Conservation (phyloP, 2,797 vertebrate genomes). For the Okamejei kenojei region DNA sequence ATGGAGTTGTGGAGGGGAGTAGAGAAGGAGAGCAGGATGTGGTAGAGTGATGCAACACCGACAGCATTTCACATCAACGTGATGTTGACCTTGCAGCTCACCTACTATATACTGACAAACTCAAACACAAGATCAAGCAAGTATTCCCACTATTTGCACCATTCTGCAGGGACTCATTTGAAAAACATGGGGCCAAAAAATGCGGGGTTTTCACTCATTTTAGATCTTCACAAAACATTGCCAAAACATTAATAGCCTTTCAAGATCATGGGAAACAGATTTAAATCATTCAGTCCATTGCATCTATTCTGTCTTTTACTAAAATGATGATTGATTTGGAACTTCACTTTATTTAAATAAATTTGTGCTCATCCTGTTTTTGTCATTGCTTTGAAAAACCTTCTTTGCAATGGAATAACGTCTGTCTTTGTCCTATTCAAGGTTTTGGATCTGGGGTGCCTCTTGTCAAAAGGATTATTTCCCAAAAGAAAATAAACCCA, state of each 20-base stretch:
- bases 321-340: neutral
- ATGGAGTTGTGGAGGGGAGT: too few species aligned
- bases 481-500: too few species aligned
- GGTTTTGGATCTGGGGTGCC: neutral
- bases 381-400: neutral
- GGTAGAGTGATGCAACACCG: too few species aligned
- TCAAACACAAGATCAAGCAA: neutral
- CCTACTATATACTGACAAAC: neutral
- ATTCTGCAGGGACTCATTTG: neutral
- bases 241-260: neutral
- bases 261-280: neutral
- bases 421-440: neutral
- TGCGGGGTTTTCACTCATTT: neutral
- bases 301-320: neutral
- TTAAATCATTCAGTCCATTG: neutral
- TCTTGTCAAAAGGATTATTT: too few species aligned
- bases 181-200: neutral
- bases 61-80: too few species aligned
- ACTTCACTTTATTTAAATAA: neutral
- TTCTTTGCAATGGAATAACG: neutral
- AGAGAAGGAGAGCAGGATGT: too few species aligned
- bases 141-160: neutral
- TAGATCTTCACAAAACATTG: neutral
- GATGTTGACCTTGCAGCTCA: neutral
- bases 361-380: too few species aligned